Conservation (phyloP, 2,797 vertebrate genomes). For the Onychomys arenicola region DNA sequence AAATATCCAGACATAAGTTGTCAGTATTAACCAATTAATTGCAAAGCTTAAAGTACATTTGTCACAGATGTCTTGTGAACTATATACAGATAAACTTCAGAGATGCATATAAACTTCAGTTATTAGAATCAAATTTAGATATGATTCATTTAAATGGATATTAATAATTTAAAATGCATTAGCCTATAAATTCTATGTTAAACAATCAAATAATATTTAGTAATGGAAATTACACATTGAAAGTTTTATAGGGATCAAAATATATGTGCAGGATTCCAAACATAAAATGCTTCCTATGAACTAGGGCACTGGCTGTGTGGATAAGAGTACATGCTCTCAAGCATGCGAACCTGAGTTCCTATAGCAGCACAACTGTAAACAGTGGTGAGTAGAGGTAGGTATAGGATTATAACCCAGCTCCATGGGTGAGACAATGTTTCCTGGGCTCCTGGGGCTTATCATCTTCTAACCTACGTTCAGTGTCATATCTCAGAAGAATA, state of each 20-base stretch:
- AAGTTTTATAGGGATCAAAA: neutral
- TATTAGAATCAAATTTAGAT: neutral
- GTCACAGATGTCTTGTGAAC: neutral
- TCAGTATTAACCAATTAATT: neutral
- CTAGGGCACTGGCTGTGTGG: neutral
- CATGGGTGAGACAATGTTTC: rapidly evolving
- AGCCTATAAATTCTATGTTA: neutral
- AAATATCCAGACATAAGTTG: neutral
- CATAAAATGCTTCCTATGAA: neutral
- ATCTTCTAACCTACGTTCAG: neutral
- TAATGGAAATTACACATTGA: neutral
- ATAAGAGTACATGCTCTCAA: too few relatives aligned
- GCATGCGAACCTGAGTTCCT: neutral
- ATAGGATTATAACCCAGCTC: too few relatives aligned
- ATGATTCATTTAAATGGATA: neutral
- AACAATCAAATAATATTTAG: neutral
- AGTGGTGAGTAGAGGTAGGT: too few relatives aligned
- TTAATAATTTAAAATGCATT: neutral
- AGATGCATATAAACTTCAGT: neutral
- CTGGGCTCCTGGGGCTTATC: neutral
- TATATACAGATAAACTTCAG: too few relatives aligned
- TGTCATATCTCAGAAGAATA: neutral
- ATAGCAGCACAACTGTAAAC: neutral
- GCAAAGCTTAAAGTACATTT: neutral
- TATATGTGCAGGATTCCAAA: neutral